Evolutionary conservation across 30 jellyfish, hydroid and myxozoan species (phyloP), one percentile per base, ranked within the genome.

Genomic region (Hydra vulgaris): DNA sequence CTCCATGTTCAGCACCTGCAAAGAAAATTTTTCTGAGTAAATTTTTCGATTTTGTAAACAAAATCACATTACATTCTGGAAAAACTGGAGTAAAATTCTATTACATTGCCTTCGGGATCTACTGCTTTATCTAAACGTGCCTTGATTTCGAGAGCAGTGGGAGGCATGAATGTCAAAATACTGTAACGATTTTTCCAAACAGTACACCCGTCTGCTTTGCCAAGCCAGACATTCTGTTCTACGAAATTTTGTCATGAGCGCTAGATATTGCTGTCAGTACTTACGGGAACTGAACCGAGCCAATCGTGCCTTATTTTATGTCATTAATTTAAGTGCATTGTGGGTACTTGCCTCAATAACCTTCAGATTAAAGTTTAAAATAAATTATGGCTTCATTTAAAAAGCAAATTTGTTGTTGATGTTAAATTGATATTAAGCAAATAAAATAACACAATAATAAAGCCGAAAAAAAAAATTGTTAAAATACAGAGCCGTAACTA

Each of bases 101-200:
- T 91, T 74, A 91, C 97, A 91, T 91, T 91, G 79, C 97, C 97
- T 86, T 91, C 97, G 77, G 76, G 89, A 81, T 91, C 97, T 25
- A 91, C 93, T 81, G 95, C 97, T 80, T 86, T 85, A 79, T 91
- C 96, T 86, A 91, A 87, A 86, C 97, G 97, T 76, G 96, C 85
- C 89, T 91, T 91, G 74, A 91, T 86, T 69, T 91, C 97, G 80
- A 79, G 90, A 91, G 97, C 92, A 86, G 97, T 86, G 96, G 97
- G 97, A 95, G 97, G 97, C 97, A 91, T 91, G 97, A 86, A 91
- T 82, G 97, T 95, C 97, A 81, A 74, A 66, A 81, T 76, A 84
- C 71, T 79, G 25, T 1, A 73, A 83, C 79, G 73, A 90, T 84
- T 81, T 85, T 52, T 78, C 54, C 85, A 76, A 76, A 53, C 56